Evolutionary conservation across 2,113 vertebrate genomes (phyloP).

Genomic region (Oryctolagus cuniculus): mOryCun1.1 NC_091435.1:94664501-94665000

Average conservation of each 20-base stretch:
- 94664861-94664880: background rate
- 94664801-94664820: background rate
- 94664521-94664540: conserved; percentile 51
- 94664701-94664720: background rate
- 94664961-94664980: background rate
- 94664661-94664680: background rate
- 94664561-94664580: conserved; percentile 42
- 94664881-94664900: background rate
- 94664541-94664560: background rate
- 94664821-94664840: conserved; percentile 4
- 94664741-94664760: background rate
- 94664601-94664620: conserved; percentile 52
- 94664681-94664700: background rate
- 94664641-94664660: background rate
- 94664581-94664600: conserved; percentile 62
- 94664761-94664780: background rate
- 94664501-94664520: conserved; percentile 60
- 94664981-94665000: background rate
- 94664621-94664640: conserved; percentile 7
- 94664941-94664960: background rate
- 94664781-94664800: background rate
- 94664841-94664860: background rate
- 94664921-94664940: background rate
- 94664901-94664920: background rate
- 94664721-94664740: background rate